Conservation (phyloP, 2,113 vertebrate species). For the Carassius auratus region DNA sequence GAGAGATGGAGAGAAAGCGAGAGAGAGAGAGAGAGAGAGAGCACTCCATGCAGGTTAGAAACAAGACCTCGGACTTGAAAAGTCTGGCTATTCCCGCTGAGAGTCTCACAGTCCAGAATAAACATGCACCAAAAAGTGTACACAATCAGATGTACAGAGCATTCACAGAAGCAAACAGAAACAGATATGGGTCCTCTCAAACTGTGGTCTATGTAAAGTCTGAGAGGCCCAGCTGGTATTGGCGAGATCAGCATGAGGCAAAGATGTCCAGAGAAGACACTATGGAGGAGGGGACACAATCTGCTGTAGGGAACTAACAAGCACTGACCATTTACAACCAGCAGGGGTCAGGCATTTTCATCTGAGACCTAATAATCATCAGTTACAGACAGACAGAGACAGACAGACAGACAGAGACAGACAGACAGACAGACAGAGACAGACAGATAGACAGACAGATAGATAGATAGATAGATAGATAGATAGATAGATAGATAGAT, state of each 20-base stretch:
- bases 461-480: not conserved
- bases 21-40: conserved; percentile 15
- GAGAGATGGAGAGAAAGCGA: not conserved
- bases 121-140: conserved; percentile 32
- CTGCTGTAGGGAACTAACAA: conserved; percentile 36
- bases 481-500: not conserved
- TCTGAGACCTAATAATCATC: conserved; percentile 16
- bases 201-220: conserved; percentile 38
- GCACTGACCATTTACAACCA: conserved; percentile 37
- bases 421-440: too few relatives aligned
- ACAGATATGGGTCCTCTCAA: conserved; percentile 23
- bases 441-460: not conserved
- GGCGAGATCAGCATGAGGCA: conserved; percentile 39
- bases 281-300: conserved; percentile 42
- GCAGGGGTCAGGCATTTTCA: conserved; percentile 53
- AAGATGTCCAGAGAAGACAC: conserved; percentile 41
- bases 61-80: conserved; percentile 20
- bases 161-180: conserved; percentile 47
- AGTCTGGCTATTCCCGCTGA: conserved; percentile 34
- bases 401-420: too few relatives aligned
- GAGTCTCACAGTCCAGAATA: conserved; percentile 35
- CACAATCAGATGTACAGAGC: conserved; percentile 41
- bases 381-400: not conserved
- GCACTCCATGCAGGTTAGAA: conserved; percentile 32
- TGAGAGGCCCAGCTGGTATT: conserved; percentile 51